These are phyloP conservation scores for Agonum fuliginosum DNA, from an alignment of 2,888 invertebrate species.

Conservation along the genomic window DNA sequence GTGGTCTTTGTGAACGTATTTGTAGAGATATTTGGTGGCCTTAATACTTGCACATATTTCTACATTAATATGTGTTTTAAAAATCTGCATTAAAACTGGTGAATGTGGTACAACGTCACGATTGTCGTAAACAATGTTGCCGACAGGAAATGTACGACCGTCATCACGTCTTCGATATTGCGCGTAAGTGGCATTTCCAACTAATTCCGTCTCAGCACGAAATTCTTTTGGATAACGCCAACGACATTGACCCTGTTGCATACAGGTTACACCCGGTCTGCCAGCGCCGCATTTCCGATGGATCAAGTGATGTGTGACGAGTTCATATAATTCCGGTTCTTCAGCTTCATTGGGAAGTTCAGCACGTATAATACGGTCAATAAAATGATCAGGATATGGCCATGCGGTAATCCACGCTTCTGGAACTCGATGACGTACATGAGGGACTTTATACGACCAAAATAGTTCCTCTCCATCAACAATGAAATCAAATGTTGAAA, in stretches of 20 bases:
- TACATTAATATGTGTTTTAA: background rate
- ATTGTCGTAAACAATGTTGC: background rate
- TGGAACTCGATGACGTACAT: no score
- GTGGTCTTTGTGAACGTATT: background rate
- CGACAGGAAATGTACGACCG: background rate
- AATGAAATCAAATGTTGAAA: conserved; percentile 57
- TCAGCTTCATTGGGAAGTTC: conserved; percentile 60
- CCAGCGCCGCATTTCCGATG: background rate
- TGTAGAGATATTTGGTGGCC: background rate
- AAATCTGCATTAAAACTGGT: background rate
- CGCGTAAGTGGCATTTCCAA: background rate
- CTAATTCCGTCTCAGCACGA: background rate
- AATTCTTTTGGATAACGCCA: background rate
- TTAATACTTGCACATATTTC: background rate
- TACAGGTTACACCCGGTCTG: background rate
- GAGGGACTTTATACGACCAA: conserved; percentile 66
- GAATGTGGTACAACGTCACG: background rate
- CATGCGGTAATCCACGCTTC: no score
- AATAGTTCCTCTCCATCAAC: conserved; percentile 29
- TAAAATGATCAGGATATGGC: no score
- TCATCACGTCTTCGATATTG: background rate
- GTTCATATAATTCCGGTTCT: background rate
- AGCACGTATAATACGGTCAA: no score
- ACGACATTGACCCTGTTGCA: background rate
- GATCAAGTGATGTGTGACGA: background rate